Conservation (phyloP, 1,140 invertebrate species). For the Bombyx mori region ASM3026992v2 NC_085134.1:5045501-5046000, state of each 20-base stretch:
- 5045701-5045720: background rate
- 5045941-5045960: slow-evolving; percentile 27
- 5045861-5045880: slow-evolving; percentile 32
- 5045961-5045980: slow-evolving; percentile 39
- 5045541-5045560: slow-evolving; percentile 28
- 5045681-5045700: background rate
- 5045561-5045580: slow-evolving; percentile 48
- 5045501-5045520: background rate
- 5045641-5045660: slow-evolving; percentile 50
- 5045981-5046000: background rate
- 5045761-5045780: background rate
- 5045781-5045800: slow-evolving; percentile 1
- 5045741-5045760: background rate
- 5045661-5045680: slow-evolving; percentile 18
- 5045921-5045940: slow-evolving; percentile 54
- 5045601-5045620: slow-evolving; percentile 52
- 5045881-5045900: slow-evolving; percentile 36
- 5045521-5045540: slow-evolving; percentile 32
- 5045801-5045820: slow-evolving; percentile 7
- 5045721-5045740: background rate
- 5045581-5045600: slow-evolving; percentile 32
- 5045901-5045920: slow-evolving; percentile 21
- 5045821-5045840: background rate
- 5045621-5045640: slow-evolving; percentile 34
- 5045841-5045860: slow-evolving; percentile 5